phyloP scores from a whole-genome alignment of 2,888 invertebrate genomes.

The Melanophora roralis region DNA sequence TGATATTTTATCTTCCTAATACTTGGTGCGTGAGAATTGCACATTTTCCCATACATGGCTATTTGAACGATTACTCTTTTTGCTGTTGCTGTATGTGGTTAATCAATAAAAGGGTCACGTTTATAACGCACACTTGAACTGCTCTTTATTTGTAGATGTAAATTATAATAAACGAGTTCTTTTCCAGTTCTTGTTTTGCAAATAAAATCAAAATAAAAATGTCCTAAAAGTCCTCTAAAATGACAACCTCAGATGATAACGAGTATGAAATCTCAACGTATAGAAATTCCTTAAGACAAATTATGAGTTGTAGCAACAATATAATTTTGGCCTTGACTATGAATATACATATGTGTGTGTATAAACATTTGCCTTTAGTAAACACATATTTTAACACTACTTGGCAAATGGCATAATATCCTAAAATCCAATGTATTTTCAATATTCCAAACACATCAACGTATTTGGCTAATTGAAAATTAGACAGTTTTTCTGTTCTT shows the following conservation, averaged over 20 bases:
- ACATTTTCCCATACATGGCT: conserved; percentile 12
- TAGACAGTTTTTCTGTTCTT: conserved; percentile 59
- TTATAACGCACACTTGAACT: conserved; percentile 50
- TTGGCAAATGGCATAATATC: background rate
- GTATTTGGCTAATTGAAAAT: conserved; percentile 67
- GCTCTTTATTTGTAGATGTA: background rate
- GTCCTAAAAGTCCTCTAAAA: conserved; percentile 14
- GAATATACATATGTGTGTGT: background rate
- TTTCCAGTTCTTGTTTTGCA: background rate
- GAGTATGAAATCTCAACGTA: conserved; percentile 56
- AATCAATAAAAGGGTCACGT: conserved; percentile 58
- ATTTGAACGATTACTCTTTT: background rate
- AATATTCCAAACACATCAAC: conserved; percentile 61
- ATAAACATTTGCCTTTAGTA: too few relatives aligned
- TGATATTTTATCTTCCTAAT: background rate
- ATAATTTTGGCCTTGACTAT: background rate
- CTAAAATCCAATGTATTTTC: conserved; percentile 32
- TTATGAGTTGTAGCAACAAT: conserved; percentile 33
- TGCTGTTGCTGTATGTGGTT: conserved; percentile 15
- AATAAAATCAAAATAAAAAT: background rate
- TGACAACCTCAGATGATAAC: conserved; percentile 13
- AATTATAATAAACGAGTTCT: conserved; percentile 8
- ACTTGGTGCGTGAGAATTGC: conserved; percentile 17
- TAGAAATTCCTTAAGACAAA: conserved; percentile 35
- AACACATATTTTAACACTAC: background rate